Evolutionary conservation across 2,797 vertebrate genomes (phyloP).

Genomic region (Epinephelus coioides): DNA sequence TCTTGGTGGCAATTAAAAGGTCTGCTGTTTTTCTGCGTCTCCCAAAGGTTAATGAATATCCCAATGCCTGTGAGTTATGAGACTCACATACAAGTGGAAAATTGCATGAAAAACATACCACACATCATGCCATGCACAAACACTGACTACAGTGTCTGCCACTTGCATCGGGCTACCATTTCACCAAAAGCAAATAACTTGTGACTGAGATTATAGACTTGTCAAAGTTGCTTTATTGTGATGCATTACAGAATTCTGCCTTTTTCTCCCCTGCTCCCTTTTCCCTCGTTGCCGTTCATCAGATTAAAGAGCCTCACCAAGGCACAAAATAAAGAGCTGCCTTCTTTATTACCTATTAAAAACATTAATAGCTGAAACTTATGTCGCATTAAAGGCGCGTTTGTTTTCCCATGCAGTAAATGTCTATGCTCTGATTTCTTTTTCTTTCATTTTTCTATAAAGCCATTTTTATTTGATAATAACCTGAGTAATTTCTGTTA

Average conservation of each 20-base stretch:
- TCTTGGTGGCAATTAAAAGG: conserved; percentile 86
- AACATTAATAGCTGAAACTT: conserved; percentile 74
- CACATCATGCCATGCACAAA: conserved; percentile 67
- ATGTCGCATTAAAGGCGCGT: conserved; percentile 72
- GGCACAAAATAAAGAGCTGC: conserved; percentile 65
- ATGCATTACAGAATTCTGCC: conserved; percentile 72
- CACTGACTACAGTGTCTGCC: conserved; percentile 69
- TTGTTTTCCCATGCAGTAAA: conserved; percentile 80
- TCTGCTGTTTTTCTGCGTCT: conserved; percentile 84
- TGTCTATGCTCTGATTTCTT: conserved; percentile 66
- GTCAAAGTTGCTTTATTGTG: conserved; percentile 83
- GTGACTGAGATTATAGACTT: conserved; percentile 81
- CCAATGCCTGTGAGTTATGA: conserved; percentile 73
- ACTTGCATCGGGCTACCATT: conserved; percentile 62
- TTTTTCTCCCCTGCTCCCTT: conserved; percentile 17
- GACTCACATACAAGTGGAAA: conserved; percentile 73
- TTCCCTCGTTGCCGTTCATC: conserved; percentile 44
- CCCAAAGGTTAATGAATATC: conserved; percentile 88
- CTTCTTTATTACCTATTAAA: conserved; percentile 81
- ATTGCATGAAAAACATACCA: conserved; percentile 78
- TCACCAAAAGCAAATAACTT: conserved; percentile 80
- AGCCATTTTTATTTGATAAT: conserved; percentile 80
- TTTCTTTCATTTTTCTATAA: conserved; percentile 75
- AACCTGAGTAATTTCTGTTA: conserved; percentile 67
- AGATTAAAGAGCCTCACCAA: conserved; percentile 68